A percentile compares a stretch with the other conserved stretches of the same genome.
Conservation (phyloP, 2,888 invertebrate species). For the Chaetoderma sp. region DNA sequence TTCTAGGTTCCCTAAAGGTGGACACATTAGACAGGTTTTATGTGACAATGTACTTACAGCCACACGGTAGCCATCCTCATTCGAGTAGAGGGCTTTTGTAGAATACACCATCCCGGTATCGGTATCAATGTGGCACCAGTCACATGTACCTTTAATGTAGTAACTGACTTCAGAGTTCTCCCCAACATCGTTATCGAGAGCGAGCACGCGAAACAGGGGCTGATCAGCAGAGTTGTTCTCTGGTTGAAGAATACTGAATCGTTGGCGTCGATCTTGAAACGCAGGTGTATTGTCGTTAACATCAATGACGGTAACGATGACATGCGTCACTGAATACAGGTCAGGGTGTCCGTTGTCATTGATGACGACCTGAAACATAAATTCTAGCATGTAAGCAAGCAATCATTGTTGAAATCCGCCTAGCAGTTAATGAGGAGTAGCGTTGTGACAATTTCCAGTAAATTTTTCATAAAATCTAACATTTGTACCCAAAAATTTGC, state of each 20-base stretch:
- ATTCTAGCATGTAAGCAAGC: not conserved
- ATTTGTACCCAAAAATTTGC: too few relatives aligned
- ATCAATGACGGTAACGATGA: slow-evolving; percentile 61
- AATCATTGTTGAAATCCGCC: too few relatives aligned
- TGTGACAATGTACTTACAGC: too few relatives aligned
- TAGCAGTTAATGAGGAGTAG: too few relatives aligned
- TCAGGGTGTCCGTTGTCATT: slow-evolving; percentile 83
- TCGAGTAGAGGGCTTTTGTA: too few relatives aligned
- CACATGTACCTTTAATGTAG: slow-evolving; percentile 70
- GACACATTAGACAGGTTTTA: too few relatives aligned
- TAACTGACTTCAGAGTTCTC: slow-evolving; percentile 78
- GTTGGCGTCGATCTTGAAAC: slow-evolving; percentile 51
- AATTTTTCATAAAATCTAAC: too few relatives aligned
- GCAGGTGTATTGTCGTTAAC: slow-evolving; percentile 62
- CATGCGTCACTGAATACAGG: slow-evolving; percentile 80
- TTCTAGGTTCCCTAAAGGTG: too few relatives aligned
- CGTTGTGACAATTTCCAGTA: too few relatives aligned
- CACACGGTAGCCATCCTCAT: too few relatives aligned
- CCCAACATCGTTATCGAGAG: slow-evolving; percentile 62
- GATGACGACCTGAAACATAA: slow-evolving; percentile 79
- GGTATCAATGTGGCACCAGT: slow-evolving; percentile 78
- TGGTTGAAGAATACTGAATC: slow-evolving; percentile 46
- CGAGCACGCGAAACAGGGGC: slow-evolving; percentile 57
- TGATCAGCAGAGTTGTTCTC: slow-evolving; percentile 36
- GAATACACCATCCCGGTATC: slow-evolving; percentile 86